These are phyloP conservation scores for Acanthurus leucopareius DNA, from an alignment of 2,797 vertebrate genomes.

Conservation along the genomic window DNA sequence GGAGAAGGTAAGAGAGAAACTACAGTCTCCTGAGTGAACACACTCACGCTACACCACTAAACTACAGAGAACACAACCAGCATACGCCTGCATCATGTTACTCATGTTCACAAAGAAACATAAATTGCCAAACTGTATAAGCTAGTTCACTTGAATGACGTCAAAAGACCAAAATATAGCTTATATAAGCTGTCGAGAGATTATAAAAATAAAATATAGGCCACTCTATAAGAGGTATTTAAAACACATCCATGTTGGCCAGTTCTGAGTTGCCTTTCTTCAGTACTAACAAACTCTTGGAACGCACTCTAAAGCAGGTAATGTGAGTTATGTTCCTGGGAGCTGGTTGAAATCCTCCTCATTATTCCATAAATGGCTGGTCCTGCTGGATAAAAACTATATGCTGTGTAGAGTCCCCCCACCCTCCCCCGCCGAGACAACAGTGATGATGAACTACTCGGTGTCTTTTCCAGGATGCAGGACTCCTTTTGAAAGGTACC, in stretches of 20 bases:
- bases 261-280: too few relatives aligned
- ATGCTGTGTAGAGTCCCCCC: conserved; percentile 10
- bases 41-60: neutral
- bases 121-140: too few relatives aligned
- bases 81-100: too few relatives aligned
- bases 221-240: neutral
- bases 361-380: conserved; percentile 53
- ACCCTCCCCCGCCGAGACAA: neutral
- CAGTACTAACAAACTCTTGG: conserved; percentile 19
- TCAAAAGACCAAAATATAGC: neutral
- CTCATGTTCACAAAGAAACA: neutral
- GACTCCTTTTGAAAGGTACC: conserved; percentile 10
- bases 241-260: neutral
- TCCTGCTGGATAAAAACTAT: conserved; percentile 49
- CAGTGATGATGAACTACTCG: conserved; percentile 27
- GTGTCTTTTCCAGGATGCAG: conserved; percentile 7
- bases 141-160: too few relatives aligned
- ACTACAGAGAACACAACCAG: neutral
- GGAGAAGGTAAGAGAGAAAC: conserved; percentile 4
- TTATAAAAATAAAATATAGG: neutral
- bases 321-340: conserved; percentile 34
- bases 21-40: too few relatives aligned
- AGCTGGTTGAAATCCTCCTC: conserved; percentile 18
- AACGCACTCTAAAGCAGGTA: neutral
- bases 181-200: neutral